phyloP scores from a whole-genome alignment of 2,888 invertebrate species.

The Ceriagrion tenellum region DNA sequence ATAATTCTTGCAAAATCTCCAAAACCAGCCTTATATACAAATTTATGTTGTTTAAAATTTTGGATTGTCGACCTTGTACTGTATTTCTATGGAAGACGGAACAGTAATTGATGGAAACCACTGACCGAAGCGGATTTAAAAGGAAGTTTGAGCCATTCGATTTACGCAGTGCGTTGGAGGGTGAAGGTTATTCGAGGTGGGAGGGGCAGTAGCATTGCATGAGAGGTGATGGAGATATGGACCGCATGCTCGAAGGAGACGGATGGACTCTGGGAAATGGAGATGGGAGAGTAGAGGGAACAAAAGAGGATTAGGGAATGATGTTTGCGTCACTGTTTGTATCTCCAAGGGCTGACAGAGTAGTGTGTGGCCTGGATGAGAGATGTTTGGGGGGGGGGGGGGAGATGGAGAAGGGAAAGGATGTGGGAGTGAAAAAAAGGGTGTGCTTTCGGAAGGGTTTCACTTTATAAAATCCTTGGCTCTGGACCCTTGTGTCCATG shows the following conservation, averaged over 20 bases:
- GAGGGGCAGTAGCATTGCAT: neutral
- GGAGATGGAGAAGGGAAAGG: neutral
- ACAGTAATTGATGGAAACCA: too few relatives aligned
- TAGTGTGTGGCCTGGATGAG: neutral
- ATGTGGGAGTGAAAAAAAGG: neutral
- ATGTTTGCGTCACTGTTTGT: constrained; percentile 52
- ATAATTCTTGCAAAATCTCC: too few relatives aligned
- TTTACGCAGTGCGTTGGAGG: too few relatives aligned
- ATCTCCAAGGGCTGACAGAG: neutral
- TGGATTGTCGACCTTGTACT: too few relatives aligned
- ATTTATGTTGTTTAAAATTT: too few relatives aligned
- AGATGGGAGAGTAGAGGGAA: neutral
- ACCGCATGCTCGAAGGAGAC: neutral
- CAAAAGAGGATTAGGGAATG: constrained; percentile 30
- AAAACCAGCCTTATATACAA: too few relatives aligned
- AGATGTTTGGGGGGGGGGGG: neutral
- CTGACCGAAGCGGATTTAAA: too few relatives aligned
- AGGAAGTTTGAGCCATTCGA: too few relatives aligned
- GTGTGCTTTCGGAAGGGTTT: neutral
- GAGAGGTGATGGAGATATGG: neutral
- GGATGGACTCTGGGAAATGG: neutral
- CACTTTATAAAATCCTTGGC: constrained; percentile 17
- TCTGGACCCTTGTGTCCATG: neutral
- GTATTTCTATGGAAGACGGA: too few relatives aligned
- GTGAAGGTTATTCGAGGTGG: neutral